Percentiles rank a stretch among this genome's conserved stretches.
phyloP scores from a whole-genome alignment of 2,888 invertebrate genomes.

The Eutolmus rufibarbis region DNA sequence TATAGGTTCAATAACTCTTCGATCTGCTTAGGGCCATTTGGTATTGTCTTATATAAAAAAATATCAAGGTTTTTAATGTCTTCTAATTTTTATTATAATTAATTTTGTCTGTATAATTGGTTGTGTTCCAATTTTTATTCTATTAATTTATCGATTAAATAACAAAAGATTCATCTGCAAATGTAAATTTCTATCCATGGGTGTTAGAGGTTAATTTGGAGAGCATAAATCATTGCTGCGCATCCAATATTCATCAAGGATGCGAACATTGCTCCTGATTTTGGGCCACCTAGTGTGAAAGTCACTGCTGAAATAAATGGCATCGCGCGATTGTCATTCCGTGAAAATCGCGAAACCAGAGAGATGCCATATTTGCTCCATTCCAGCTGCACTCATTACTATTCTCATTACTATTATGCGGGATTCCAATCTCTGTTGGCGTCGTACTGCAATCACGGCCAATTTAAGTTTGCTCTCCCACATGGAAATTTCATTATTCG shows the following conservation, averaged over 20 bases:
- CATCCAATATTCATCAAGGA: not conserved
- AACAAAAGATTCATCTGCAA: not conserved
- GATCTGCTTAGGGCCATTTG: too few species aligned
- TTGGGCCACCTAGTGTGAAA: not conserved
- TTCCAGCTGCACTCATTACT: not conserved
- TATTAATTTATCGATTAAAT: too few species aligned
- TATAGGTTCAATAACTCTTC: too few species aligned
- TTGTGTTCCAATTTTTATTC: too few species aligned
- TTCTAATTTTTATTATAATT: too few species aligned
- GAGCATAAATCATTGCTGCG: not conserved
- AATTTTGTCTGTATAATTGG: too few species aligned
- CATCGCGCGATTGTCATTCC: not conserved
- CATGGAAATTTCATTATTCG: not conserved
- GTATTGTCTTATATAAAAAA: not conserved
- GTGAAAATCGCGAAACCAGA: not conserved
- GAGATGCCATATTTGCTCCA: not conserved
- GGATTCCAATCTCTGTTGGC: not conserved
- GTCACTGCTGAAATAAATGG: not conserved
- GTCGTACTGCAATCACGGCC: not conserved
- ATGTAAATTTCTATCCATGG: not conserved
- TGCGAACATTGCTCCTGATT: not conserved
- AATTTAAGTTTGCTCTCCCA: not conserved
- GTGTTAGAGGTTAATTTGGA: not conserved
- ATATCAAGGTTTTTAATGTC: too few species aligned
- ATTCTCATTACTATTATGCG: not conserved